Evolutionary conservation across 2,797 vertebrate species (phyloP).

Genomic region (Lagocephalus sceleratus): DNA sequence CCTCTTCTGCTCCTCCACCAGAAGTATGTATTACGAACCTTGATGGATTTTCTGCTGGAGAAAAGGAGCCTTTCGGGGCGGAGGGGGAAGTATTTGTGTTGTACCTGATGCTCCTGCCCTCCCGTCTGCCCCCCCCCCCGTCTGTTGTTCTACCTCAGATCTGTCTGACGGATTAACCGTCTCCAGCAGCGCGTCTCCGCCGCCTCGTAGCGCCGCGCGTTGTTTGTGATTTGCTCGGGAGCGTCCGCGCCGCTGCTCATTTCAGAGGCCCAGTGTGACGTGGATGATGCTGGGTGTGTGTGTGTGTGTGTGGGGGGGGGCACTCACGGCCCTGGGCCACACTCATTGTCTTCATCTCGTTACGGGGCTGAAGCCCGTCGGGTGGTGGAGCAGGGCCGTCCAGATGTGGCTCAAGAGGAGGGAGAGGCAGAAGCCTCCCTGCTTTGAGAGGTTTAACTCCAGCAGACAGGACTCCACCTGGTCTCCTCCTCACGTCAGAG

Average conservation of each 20-base stretch:
- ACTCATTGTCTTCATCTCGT: conserved; percentile 59
- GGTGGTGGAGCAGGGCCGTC: conserved; percentile 46
- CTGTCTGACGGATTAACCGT: conserved; percentile 71
- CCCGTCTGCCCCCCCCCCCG: conserved; percentile 12
- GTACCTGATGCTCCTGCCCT: conserved; percentile 57
- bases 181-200: conserved; percentile 67
- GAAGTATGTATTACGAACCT: conserved; percentile 64
- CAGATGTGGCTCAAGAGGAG: conserved; percentile 52
- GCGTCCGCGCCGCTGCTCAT: conserved; percentile 61
- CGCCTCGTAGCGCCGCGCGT: conserved; percentile 59
- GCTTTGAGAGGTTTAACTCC: conserved; percentile 68
- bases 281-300: conserved; percentile 22
- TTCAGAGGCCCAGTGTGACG: conserved; percentile 58
- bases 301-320: conserved; percentile 29
- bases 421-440: conserved; percentile 62
- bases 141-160: conserved; percentile 56
- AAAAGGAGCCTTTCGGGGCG: conserved; percentile 47
- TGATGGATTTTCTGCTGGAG: conserved; percentile 63
- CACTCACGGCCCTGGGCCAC: conserved; percentile 55
- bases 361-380: conserved; percentile 51
- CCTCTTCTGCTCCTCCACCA: conserved; percentile 36
- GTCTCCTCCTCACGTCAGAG: conserved; percentile 65
- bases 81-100: conserved; percentile 53
- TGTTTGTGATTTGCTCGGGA: conserved; percentile 63
- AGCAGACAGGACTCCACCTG: conserved; percentile 59